Evolutionary conservation across 2,888 invertebrate species (phyloP), one percentile per base, ranked within the genome.

Genomic region (Coelinius sp.): DNA sequence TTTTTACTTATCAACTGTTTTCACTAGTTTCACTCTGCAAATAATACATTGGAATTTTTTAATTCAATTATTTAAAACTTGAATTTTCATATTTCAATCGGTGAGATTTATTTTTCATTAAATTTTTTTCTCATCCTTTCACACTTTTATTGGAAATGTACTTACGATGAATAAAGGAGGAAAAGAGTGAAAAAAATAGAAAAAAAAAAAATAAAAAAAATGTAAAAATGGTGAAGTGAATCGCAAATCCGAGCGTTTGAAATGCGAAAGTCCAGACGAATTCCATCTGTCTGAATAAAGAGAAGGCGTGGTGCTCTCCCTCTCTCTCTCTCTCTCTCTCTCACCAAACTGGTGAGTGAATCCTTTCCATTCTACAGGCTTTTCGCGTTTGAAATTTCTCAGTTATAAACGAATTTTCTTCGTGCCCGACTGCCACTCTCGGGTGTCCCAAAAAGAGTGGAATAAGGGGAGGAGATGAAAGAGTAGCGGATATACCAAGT

Each of bases 331-430:
- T 56, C 14, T 56, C 49, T 56, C 27, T n/a, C 5, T 2, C 44
- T n/a, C 25, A 22, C 8, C 35, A 20, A 59, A 59, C 46, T 59
- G 35, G 59, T 59, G 35, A 59, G 59, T 59, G 59, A 59, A 59
- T 59, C 59, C 59, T 31, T 35, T 35, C 31, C 59, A 65, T 65
- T 65, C 49, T 49, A 65, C 65, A 22, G 53, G 35, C 35, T 56
- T 53, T 65, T 56, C 27, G 38, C 56, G 64, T 70, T 65, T 56
- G 27, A 56, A 70, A 56, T 65, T 44, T 59, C 35, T 56, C 25
- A 53, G 41, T 46, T 70, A 65, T 65, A 70, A 70, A 70, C 63
- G 65, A 63, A 70, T 70, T 70, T 56, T 49, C 64, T 65, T 56
- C 27, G 44, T 14, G 46, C 65, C 38, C 35, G 22, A 56, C 25